These are phyloP conservation scores for Oligia strigilis DNA, from an alignment of 2,888 invertebrate species.

Conservation along the genomic window DNA sequence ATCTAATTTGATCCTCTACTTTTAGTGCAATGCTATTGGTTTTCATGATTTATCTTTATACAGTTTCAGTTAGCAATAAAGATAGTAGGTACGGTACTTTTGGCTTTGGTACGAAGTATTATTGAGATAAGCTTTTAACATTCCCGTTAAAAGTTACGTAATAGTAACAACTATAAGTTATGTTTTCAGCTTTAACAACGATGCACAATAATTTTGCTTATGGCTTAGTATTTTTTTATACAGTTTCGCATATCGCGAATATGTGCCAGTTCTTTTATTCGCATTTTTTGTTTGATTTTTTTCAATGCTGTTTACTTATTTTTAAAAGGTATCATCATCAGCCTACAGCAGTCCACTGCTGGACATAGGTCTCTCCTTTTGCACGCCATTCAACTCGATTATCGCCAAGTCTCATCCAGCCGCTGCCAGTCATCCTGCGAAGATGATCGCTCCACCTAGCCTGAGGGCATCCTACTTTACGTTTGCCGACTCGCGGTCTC, in stretches of 20 bases:
- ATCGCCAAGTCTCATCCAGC: too few species aligned
- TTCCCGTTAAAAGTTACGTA: background rate
- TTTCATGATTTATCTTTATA: slow-evolving; percentile 19
- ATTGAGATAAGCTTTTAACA: slow-evolving; percentile 1
- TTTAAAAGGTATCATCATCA: too few species aligned
- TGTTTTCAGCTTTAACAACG: background rate
- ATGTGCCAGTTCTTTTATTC: background rate
- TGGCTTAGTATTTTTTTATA: too few species aligned
- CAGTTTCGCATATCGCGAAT: background rate
- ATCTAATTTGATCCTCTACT: background rate
- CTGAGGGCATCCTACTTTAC: too few species aligned
- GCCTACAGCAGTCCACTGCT: too few species aligned
- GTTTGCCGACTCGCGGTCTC: too few species aligned
- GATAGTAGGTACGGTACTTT: background rate
- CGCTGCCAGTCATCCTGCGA: too few species aligned
- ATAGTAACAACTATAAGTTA: too few species aligned
- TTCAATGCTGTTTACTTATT: background rate
- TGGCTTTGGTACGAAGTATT: background rate
- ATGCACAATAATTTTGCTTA: background rate
- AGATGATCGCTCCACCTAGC: too few species aligned
- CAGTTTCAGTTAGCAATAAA: background rate
- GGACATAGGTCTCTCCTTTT: too few species aligned
- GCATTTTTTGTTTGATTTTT: background rate
- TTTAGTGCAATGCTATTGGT: slow-evolving; percentile 7
- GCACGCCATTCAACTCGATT: too few species aligned